These are phyloP conservation scores for Cryptus armator DNA, from an alignment of 2,888 invertebrate genomes.

Conservation along the genomic window DNA sequence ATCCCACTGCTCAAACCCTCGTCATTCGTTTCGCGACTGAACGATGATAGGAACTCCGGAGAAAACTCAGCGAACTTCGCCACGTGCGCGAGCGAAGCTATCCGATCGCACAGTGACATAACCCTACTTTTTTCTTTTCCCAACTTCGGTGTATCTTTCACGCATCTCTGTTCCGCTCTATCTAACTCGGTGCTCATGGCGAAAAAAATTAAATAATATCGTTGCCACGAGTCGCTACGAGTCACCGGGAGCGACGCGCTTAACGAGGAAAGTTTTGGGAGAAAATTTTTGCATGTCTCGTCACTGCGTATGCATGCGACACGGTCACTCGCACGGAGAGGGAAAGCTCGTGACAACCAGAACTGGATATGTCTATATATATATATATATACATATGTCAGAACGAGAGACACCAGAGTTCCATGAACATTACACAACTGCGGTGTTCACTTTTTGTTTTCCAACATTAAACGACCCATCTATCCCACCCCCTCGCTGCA, in stretches of 20 bases:
- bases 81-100: constrained; percentile 23
- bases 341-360: neutral
- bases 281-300: constrained; percentile 45
- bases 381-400: neutral
- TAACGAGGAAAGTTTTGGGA: constrained; percentile 63
- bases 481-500: neutral
- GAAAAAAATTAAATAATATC: constrained; percentile 21
- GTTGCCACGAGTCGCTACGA: constrained; percentile 24
- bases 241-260: constrained; percentile 51
- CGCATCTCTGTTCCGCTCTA: constrained; percentile 2
- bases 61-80: constrained; percentile 57
- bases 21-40: constrained; percentile 10
- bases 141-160: constrained; percentile 12
- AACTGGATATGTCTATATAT: neutral
- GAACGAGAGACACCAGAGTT: constrained; percentile 13
- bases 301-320: constrained; percentile 36
- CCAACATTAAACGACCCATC: constrained; percentile 11
- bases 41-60: constrained; percentile 50
- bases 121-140: constrained; percentile 1
- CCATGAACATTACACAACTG: neutral
- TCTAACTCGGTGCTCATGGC: constrained; percentile 23
- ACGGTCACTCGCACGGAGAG: constrained; percentile 32
- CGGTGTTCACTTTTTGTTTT: constrained; percentile 4
- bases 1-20: neutral
- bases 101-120: constrained; percentile 14